These are phyloP conservation scores for Cladopsammia gracilis DNA, from an alignment of 64 coral and sea anemone genomes.

Conservation along the genomic window DNA sequence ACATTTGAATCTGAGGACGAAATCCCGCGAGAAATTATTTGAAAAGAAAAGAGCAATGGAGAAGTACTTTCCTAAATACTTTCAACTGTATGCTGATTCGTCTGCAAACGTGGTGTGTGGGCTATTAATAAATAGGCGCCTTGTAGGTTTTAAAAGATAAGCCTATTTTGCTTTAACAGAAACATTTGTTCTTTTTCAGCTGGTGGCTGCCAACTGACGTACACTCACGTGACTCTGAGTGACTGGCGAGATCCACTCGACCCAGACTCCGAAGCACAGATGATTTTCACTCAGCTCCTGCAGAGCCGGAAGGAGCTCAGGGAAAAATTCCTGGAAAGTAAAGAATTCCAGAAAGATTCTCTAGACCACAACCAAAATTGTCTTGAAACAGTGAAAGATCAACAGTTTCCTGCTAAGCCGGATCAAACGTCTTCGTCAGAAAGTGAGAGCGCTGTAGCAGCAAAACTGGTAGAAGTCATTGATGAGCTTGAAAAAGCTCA, in stretches of 20 bases:
- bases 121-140: too few relatives aligned
- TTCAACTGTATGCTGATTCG: too few relatives aligned
- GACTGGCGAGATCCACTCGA: constrained; percentile 98
- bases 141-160: too few relatives aligned
- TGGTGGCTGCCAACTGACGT: constrained; percentile 78
- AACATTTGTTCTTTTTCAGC: constrained; percentile 24
- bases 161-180: not conserved
- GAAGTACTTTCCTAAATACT: too few relatives aligned
- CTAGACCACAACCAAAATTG: not conserved
- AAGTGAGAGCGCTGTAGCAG: constrained; percentile 20
- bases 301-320: constrained; percentile 77
- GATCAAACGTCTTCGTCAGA: not conserved
- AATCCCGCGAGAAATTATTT: too few relatives aligned
- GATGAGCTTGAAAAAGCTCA: constrained; percentile 76
- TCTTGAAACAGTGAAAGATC: not conserved
- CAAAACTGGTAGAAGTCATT: constrained; percentile 70
- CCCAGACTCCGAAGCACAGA: constrained; percentile 90
- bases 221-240: constrained; percentile 81
- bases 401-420: not conserved
- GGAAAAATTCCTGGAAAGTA: constrained; percentile 44
- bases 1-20: too few relatives aligned
- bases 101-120: too few relatives aligned
- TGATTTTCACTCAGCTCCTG: constrained; percentile 86
- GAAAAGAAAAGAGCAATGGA: too few relatives aligned
- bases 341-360: constrained; percentile 26